Base-by-base conservation (phyloP, 2,797 vertebrate genomes). In the Enteromius viviparus region DNA sequence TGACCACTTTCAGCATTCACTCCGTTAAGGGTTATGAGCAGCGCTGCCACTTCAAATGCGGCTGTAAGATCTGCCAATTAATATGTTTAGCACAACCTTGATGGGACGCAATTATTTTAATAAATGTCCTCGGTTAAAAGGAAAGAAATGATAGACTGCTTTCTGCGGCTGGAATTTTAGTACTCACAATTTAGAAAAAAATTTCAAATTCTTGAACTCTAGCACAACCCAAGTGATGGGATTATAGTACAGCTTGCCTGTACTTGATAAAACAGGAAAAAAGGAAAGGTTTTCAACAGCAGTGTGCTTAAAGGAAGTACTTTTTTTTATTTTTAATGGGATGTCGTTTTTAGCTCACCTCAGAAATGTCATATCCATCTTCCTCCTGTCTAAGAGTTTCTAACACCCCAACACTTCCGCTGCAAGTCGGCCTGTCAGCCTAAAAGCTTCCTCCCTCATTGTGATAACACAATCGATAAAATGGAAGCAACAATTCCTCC, bases 11-110 rank as follows among this genome's bases (percentile, higher is more conserved):
- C 89, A 89, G 87, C 83, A 83, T 79, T 84, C 82, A 82, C 81
- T 86, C 72, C 88, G 83, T 83, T 74, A 79, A 55, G 82, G 87
- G 90, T 90, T 92, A 92, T 92, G 91, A 91, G 84, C 90, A 91
- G 87, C 81, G 87, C 74, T 86, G 72, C 76, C 8, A 60, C 83
- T 81, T 87, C 74, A 64, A 90, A 91, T 89, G 80, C 82, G 87
- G 85, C 80, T 78, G 86, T 92, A 77, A 91, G 90, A 91, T 89
- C 40, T 75, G 84, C 64, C 85, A 90, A 90, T 91, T 92, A 91
- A 88, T 89, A 80, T 89, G 78, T 92, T 92, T 85, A 87, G 75
- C 87, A 69, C 76, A 87, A 86, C 87, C 87, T 91, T 90, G 86
- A 90, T 88, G 78, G 86, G 62, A 89, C 87, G 62, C 82, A 83